Percentiles rank a stretch among this genome's conserved stretches.
Conservation (phyloP, 2,888 invertebrate genomes). For the Nemapogon koenigi region DNA sequence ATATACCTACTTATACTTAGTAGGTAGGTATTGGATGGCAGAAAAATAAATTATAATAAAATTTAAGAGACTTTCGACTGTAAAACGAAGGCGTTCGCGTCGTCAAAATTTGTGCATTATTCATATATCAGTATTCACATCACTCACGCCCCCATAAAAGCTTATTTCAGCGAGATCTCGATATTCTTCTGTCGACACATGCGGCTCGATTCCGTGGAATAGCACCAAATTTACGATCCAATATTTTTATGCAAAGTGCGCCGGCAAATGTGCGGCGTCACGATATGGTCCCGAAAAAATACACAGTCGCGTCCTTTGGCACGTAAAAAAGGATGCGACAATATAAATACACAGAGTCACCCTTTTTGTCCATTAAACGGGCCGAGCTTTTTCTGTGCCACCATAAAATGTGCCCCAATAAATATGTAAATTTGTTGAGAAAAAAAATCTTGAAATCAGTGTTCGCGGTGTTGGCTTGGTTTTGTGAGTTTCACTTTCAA, state of each 20-base stretch:
- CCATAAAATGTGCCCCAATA: conserved; percentile 65
- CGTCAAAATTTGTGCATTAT: conserved; percentile 9
- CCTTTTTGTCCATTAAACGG: conserved; percentile 64
- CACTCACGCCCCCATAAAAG: conserved; percentile 29
- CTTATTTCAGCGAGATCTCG: conserved; percentile 40
- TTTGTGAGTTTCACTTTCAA: conserved; percentile 57
- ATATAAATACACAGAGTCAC: conserved; percentile 61
- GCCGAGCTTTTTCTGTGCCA: conserved; percentile 49
- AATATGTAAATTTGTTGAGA: conserved; percentile 59
- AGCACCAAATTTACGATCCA: conserved; percentile 52
- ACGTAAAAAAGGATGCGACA: conserved; percentile 64
- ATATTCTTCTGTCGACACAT: conserved; percentile 48
- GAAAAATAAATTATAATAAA: too few species aligned
- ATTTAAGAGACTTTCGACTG: neutral
- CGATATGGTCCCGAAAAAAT: conserved; percentile 38
- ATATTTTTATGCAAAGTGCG: conserved; percentile 64
- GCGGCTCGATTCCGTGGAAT: conserved; percentile 42
- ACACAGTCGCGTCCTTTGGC: conserved; percentile 52
- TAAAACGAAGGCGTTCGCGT: neutral
- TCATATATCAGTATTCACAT: conserved; percentile 25
- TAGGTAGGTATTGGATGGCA: too few species aligned
- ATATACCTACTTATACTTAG: too few species aligned
- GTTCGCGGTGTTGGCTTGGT: conserved; percentile 26
- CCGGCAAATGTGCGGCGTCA: conserved; percentile 58
- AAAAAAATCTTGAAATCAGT: conserved; percentile 27